These are phyloP conservation scores for Crocodylus rhombifer DNA, from an alignment of 2,797 vertebrate species.

Conservation along the genomic window DNA sequence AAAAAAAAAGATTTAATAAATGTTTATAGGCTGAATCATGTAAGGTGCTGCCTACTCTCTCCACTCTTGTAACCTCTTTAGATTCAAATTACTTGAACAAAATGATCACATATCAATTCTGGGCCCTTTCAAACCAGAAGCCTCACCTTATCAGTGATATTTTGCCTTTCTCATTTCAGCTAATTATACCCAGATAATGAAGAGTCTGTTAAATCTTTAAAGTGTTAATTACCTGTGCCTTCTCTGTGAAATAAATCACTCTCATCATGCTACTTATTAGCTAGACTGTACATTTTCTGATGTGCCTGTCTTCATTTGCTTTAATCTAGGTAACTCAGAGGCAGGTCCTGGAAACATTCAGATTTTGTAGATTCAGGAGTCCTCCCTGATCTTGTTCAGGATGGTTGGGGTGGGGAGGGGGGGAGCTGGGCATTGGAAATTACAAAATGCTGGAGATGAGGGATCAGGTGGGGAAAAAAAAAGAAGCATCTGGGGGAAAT, in stretches of 20 bases:
- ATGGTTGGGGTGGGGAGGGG: too few species aligned
- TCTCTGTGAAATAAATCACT: neutral
- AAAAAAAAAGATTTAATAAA: neutral
- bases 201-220: constrained; percentile 35
- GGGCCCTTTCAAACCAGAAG: neutral
- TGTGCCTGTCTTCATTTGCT: neutral
- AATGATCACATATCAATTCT: rapidly evolving
- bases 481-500: constrained; percentile 59
- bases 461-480: constrained; percentile 34
- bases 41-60: neutral
- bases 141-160: neutral
- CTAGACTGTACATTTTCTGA: neutral
- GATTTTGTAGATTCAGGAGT: neutral
- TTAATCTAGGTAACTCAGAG: neutral
- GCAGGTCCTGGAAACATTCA: neutral
- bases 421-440: neutral
- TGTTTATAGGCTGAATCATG: neutral
- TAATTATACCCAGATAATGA: constrained; percentile 48
- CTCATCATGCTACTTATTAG: constrained; percentile 12
- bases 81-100: neutral
- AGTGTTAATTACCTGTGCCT: constrained; percentile 54
- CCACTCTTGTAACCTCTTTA: rapidly evolving
- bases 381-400: neutral
- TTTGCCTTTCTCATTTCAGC: neutral
- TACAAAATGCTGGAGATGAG: neutral